Base-by-base conservation (phyloP, 2,888 invertebrate species). In the Achlya flavicornis region DNA sequence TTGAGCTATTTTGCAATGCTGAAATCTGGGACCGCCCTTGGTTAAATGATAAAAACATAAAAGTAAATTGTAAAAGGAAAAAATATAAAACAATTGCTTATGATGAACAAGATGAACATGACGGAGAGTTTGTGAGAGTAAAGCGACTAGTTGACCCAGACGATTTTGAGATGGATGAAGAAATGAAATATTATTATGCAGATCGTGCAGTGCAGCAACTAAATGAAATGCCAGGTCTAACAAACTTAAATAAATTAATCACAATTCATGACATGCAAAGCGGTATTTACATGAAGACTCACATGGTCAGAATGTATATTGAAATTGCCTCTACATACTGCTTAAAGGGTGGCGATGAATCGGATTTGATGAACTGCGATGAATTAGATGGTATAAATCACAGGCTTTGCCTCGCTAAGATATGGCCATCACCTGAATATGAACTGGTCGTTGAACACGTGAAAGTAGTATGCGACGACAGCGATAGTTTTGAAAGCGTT, bases 261-360 rank as follows among this genome's bases (percentile, higher is more conserved):
- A 81, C 87, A 16, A 79, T 91, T 60, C 86, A 91, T 69, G 78
- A 83, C 11, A 70, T 79, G 61, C 79, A 85, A 69, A 81, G 64
- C 32, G 83, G 77, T 67, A 65, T 76, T 3, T 87, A 85, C 58
- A 89, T 89, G 88, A 79, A 81, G 32, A 78, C 80, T 3, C 72
- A 73, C 16, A 79, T 85, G 67, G 75, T 89, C 6, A 81, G 85
- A 68, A 86, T 92, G 88, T 91, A 84, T 66, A 78, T 92, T 41
- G 91, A 91, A 81, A 76, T 83, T 19, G 89, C 87, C 3, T 80
- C 81, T 63, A 90, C 92, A 14, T 90, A 71, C 66, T 91, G 91
- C 66, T 69, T 91, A 68, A 77, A 79, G 48, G 74, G 83, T 59
- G 77, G 75, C 58, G 78, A 80, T 57, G 62, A n/a, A n/a, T 19